phyloP scores from a whole-genome alignment of 2,113 vertebrate genomes.

The Nanger granti region DNA sequence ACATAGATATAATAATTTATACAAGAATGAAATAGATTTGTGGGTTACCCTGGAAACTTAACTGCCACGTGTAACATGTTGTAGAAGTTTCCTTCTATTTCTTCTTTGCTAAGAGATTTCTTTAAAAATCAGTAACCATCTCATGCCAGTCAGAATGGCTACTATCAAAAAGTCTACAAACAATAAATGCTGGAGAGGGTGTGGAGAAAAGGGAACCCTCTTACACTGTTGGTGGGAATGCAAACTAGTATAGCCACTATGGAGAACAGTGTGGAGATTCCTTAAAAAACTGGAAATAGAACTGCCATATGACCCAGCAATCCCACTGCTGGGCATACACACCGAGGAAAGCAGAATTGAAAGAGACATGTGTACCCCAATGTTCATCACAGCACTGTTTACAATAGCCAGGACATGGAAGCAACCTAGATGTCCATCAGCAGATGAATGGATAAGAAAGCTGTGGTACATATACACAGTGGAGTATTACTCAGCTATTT shows the following conservation, averaged over 20 bases:
- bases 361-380: not conserved
- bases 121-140: not conserved
- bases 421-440: not conserved
- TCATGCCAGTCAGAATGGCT: not conserved
- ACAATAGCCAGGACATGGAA: not conserved
- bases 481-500: not conserved
- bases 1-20: not conserved
- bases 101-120: not conserved
- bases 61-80: not conserved
- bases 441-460: not conserved
- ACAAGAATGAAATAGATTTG: not conserved
- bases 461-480: not conserved
- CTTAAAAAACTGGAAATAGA: not conserved
- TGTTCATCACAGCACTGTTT: not conserved
- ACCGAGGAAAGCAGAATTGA: not conserved
- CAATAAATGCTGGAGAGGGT: not conserved
- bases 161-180: not conserved
- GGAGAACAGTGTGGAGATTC: not conserved
- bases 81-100: not conserved
- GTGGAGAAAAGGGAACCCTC: not conserved
- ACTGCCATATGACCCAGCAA: not conserved
- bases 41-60: not conserved
- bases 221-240: not conserved
- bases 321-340: not conserved
- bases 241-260: not conserved